A percentile compares a stretch with the other conserved stretches of the same genome.
phyloP scores from a whole-genome alignment of 1,140 invertebrate species.

The Rhyzopertha dominica region DNA sequence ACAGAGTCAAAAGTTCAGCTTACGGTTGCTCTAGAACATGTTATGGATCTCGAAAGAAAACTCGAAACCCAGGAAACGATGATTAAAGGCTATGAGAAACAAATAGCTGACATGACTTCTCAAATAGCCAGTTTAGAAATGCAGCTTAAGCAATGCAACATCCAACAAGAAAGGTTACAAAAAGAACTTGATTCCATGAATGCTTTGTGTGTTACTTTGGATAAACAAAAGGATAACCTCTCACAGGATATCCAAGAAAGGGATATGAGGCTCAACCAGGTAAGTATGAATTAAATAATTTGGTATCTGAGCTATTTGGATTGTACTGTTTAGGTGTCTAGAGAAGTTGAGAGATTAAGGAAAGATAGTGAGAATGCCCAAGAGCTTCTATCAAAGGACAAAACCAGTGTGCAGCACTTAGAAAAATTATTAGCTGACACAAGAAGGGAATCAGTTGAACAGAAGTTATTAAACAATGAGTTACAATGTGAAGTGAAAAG shows the following conservation, averaged over 20 bases:
- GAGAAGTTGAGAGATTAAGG: constrained; percentile 39
- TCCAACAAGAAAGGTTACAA: constrained; percentile 43
- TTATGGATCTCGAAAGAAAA: constrained; percentile 51
- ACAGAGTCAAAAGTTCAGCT: constrained; percentile 55
- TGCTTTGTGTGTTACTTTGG: constrained; percentile 51
- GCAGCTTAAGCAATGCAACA: constrained; percentile 46
- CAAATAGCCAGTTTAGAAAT: constrained; percentile 52
- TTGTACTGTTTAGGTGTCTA: constrained; percentile 17
- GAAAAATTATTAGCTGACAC: constrained; percentile 49
- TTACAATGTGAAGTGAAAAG: constrained; percentile 48
- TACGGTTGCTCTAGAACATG: constrained; percentile 49
- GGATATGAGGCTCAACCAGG: too few relatives aligned
- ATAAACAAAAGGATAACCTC: constrained; percentile 52
- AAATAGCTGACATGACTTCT: constrained; percentile 52
- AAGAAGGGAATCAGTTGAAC: constrained; percentile 50
- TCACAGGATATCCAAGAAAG: too few relatives aligned
- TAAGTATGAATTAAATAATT: too few relatives aligned
- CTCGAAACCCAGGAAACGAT: constrained; percentile 49
- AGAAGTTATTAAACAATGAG: constrained; percentile 49
- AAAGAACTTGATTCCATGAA: constrained; percentile 48
- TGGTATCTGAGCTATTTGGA: too few relatives aligned
- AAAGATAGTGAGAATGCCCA: constrained; percentile 45
- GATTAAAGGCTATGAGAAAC: constrained; percentile 52
- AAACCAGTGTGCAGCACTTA: constrained; percentile 46
- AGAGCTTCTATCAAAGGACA: constrained; percentile 47